Conservation (phyloP, 92 coral and sea anemone genomes). For the Actinernus sp. region DNA sequence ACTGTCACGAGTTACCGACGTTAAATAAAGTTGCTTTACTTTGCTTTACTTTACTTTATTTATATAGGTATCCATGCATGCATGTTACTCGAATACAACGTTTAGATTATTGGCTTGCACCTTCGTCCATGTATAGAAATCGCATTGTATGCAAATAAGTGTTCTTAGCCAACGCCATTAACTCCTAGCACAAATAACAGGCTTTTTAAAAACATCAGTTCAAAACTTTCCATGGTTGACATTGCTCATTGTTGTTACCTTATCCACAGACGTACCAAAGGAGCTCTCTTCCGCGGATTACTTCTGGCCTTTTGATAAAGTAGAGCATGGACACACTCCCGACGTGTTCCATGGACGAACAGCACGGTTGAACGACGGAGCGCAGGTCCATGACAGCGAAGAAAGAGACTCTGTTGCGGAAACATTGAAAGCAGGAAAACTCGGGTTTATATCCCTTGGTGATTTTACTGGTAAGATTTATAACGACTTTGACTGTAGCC, state of each 20-base stretch:
- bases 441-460: constrained; percentile 73
- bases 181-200: too few species aligned
- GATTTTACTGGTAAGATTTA: constrained; percentile 84
- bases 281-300: constrained; percentile 31
- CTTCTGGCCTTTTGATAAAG: constrained; percentile 71
- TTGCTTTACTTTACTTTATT: too few species aligned
- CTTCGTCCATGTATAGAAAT: too few species aligned
- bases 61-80: too few species aligned
- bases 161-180: too few species aligned
- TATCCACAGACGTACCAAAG: neutral
- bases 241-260: neutral
- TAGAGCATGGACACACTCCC: constrained; percentile 29
- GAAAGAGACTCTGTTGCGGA: constrained; percentile 73
- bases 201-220: too few species aligned
- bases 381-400: constrained; percentile 43
- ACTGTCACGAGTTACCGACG: too few species aligned
- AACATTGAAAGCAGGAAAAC: constrained; percentile 34
- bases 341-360: constrained; percentile 58
- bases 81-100: too few species aligned
- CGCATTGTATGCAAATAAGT: too few species aligned
- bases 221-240: neutral
- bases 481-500: too few species aligned
- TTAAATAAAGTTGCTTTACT: too few species aligned
- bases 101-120: too few species aligned
- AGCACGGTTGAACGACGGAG: constrained; percentile 69